Conservation (phyloP, 2,113 vertebrate species). For the Hiodon alosoides region DNA sequence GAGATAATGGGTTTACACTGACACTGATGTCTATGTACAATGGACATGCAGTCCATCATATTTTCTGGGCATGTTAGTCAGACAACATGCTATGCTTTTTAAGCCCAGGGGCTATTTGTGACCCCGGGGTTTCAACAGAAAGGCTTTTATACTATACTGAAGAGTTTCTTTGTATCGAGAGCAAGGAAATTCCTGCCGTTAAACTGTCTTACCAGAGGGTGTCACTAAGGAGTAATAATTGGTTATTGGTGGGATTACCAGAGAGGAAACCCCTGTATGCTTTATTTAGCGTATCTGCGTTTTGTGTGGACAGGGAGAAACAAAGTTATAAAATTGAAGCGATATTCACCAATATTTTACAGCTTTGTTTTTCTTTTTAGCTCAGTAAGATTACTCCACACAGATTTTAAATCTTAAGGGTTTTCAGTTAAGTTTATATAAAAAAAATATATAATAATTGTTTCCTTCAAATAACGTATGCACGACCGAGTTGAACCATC, state of each 20-base stretch:
- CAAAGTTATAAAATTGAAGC: constrained; percentile 4
- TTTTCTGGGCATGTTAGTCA: neutral
- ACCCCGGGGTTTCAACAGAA: neutral
- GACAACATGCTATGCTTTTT: neutral
- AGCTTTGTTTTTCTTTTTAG: neutral
- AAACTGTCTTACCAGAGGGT: neutral
- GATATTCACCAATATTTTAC: neutral
- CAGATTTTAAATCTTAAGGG: too few relatives aligned
- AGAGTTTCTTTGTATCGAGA: neutral
- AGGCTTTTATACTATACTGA: neutral
- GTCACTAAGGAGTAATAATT: constrained; percentile 4
- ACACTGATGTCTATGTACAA: too few relatives aligned
- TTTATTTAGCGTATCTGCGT: neutral
- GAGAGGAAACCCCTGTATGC: constrained; percentile 9
- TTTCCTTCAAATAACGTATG: too few relatives aligned
- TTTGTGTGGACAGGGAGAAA: constrained; percentile 4
- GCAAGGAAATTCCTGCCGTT: constrained; percentile 8
- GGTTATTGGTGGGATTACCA: neutral
- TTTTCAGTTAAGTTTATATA: neutral
- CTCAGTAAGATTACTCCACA: neutral
- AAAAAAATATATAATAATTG: too few relatives aligned
- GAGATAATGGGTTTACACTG: too few relatives aligned
- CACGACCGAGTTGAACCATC: too few relatives aligned
- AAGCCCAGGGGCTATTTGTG: too few relatives aligned
- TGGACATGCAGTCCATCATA: neutral